phyloP scores from a whole-genome alignment of 2,113 vertebrate genomes.

The Vidua macroura region DNA sequence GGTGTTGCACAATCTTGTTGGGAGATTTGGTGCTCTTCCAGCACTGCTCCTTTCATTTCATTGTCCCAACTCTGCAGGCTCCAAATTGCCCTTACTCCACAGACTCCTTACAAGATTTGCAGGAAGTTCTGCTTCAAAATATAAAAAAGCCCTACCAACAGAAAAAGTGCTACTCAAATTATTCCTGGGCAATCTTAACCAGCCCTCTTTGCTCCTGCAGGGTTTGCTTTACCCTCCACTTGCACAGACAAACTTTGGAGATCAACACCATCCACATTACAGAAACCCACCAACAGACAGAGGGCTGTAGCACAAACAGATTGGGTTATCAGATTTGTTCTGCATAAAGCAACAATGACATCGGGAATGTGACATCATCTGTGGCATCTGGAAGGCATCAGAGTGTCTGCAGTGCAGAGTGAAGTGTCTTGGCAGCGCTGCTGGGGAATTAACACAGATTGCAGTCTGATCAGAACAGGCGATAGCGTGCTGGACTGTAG shows the following conservation, averaged over 20 bases:
- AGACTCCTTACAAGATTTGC: neutral
- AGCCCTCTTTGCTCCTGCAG: neutral
- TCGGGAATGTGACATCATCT: neutral
- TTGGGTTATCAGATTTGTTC: neutral
- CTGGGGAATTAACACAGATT: neutral
- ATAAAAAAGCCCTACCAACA: neutral
- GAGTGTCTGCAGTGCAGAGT: neutral
- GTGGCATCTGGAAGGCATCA: conserved; percentile 4
- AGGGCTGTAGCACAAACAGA: neutral
- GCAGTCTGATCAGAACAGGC: neutral
- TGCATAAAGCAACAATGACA: neutral
- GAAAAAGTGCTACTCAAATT: neutral
- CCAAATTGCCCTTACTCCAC: neutral
- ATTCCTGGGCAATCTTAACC: neutral
- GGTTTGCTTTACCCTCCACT: neutral
- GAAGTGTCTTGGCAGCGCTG: neutral
- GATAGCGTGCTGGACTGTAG: accelerated
- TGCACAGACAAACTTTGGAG: neutral
- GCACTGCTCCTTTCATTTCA: neutral
- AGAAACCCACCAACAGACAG: neutral
- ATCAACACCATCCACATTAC: accelerated
- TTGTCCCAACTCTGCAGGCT: neutral
- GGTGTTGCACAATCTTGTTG: neutral
- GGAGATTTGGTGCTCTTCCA: neutral
- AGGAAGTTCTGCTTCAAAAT: neutral